Evolutionary conservation across 2,888 invertebrate species (phyloP), one percentile per base, ranked within the genome.

Genomic region (Aproaerema taeniolella): DNA sequence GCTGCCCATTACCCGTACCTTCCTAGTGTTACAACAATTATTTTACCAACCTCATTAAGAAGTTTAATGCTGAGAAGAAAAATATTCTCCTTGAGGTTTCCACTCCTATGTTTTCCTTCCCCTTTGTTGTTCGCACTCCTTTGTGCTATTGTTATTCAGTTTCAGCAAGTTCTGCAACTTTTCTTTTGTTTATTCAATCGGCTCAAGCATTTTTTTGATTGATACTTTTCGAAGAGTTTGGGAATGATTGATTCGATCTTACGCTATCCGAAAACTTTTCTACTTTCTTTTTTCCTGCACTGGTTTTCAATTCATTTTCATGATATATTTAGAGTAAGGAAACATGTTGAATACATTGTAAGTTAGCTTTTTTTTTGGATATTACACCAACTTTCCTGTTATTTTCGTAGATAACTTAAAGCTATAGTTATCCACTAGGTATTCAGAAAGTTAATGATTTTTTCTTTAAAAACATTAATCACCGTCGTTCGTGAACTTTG

Each of bases 1-100:
- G 75, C 71, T 62, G 61, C 72, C 70, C 72, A 66, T 67, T 68
- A 66, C 62, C 49, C 64, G 64, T 75, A 72, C 79, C 76, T 71
- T 74, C 65, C 73, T 81, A 77, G 81, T 80, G 77, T 82, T 80
- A 74, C 81, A 78, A 73, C 76, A 81, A 80, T 82, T 80, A 83
- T 81, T 79, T 74, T 71, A 61, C 71, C 67, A 66, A 71, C 72
- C 77, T 81, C 81, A 77, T 83, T 82, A 82, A 69, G 74, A 74
- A 78, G 75, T 78, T 80, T 73, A 67, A 68, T 71, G 67, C 56
- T 52, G 61, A 58, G 55, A 71, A 72, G 74, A 75, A 77, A 74
- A 77, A 74, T 75, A 74, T 72, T 68, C 62, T 57, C 52, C 55
- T 62, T 52, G 62, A 65, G 67, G 59, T 64, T 69, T 61, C 60